Conservation (phyloP, 2,797 vertebrate species). For the Helarctos malayanus region DNA sequence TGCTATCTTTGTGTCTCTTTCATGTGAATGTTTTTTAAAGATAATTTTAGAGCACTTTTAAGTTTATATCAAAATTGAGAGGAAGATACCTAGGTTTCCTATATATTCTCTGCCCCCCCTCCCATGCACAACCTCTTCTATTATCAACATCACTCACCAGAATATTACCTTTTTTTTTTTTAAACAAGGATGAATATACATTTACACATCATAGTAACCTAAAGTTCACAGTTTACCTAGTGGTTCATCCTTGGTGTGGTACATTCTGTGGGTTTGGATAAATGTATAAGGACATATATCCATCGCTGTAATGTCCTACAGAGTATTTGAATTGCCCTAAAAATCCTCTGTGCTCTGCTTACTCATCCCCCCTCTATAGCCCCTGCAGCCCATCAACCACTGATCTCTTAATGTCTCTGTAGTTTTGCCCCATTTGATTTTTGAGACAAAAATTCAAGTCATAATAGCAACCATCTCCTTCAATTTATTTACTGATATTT, state of each 20-base stretch:
- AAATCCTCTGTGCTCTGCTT: neutral
- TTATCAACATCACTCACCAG: neutral
- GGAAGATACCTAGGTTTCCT: neutral
- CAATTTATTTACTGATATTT: neutral
- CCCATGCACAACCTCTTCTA: neutral
- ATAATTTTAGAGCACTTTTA: neutral
- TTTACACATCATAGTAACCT: neutral
- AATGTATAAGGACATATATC: neutral
- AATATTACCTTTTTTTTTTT: neutral
- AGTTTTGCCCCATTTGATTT: neutral
- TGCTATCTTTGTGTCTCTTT: neutral
- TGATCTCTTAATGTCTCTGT: neutral
- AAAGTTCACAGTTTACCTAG: neutral
- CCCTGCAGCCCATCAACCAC: neutral
- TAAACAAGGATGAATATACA: neutral
- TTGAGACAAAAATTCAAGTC: neutral
- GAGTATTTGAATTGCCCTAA: neutral
- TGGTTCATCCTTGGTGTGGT: neutral
- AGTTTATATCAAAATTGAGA: neutral
- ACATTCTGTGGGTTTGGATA: neutral
- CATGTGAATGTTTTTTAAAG: neutral
- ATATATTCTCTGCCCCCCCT: neutral
- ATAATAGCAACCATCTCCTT: neutral
- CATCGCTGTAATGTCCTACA: neutral
- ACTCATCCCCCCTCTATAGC: neutral